These are phyloP conservation scores for Lasius fuliginosus DNA, from an alignment of 2,888 invertebrate genomes.

Conservation along the genomic window DNA sequence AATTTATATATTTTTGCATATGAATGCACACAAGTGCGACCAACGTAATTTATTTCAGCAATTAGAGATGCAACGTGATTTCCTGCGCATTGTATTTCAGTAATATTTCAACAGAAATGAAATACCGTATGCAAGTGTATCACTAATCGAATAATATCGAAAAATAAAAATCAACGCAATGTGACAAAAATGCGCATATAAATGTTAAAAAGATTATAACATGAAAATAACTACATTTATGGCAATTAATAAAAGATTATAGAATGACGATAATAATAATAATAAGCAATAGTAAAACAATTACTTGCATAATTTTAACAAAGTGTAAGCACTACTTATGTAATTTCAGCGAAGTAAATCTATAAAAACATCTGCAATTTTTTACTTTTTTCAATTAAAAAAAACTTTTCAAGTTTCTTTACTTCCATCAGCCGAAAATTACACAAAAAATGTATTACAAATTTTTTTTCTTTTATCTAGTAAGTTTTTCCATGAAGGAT, in stretches of 20 bases:
- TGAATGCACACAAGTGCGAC: not conserved
- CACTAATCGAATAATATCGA: conserved; percentile 5
- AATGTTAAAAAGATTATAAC: not conserved
- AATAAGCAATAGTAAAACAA: not conserved
- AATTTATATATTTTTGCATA: conserved; percentile 1
- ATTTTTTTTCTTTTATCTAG: not conserved
- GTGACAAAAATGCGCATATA: not conserved
- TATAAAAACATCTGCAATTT: not conserved
- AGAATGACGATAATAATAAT: not conserved
- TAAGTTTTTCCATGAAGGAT: conserved; percentile 21
- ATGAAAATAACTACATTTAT: not conserved
- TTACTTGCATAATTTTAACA: conserved; percentile 41
- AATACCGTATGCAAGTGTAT: not conserved
- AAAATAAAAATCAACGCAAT: not conserved
- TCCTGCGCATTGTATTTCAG: not conserved
- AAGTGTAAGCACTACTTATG: not conserved
- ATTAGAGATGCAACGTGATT: conserved; percentile 21
- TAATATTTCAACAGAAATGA: conserved; percentile 32
- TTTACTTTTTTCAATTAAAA: not conserved
- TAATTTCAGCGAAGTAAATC: not conserved
- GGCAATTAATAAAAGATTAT: not conserved
- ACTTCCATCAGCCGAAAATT: not conserved
- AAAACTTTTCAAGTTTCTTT: not conserved
- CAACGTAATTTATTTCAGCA: conserved; percentile 36
- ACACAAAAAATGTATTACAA: not conserved